Base-by-base conservation (phyloP, 2,888 invertebrate species). In the Cephus nigrinus region DNA sequence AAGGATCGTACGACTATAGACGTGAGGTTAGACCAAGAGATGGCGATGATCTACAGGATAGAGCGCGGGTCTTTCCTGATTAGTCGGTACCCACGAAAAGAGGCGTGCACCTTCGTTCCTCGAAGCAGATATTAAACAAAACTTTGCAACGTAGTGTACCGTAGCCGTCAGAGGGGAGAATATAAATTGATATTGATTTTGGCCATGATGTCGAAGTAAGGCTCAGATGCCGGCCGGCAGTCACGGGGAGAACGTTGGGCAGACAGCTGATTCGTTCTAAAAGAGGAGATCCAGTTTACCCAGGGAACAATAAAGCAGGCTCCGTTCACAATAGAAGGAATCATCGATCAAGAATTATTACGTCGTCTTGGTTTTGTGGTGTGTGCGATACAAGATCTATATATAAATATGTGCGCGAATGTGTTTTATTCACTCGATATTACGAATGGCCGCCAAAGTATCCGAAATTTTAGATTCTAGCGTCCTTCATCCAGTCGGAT, bases 131-230 rank as follows among this genome's bases (percentile, higher is more conserved):
- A 30, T 30, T n/a, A 74, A 69, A 74, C 75, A 73, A 74, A 31
- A 78, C 31, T 55, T 69, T 69, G 68, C 73, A 75, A 80, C 80
- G 80, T 83, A 81, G 84, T 84, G 82, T 75, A 81, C 23, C 15
- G 31, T 9, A 15, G 12, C 33, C 71, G 11, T 71, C 12, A 31
- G 31, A 11, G 4, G 69, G 75, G 75, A 72, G 32, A 72, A 78
- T 75, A 82, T 84, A 83, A 85, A 87, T 87, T 88, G 86, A 86
- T 88, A 88, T 88, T 88, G 88, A 88, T 88, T 86, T 80, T 82
- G 30, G 72, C 73, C 5, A 55, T 78, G n/a, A 78, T 80, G 82
- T 76, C 80, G 79, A 82, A 79, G 79, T 71, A 73, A 74, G 75
- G 74, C 75, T 76, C 36, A 76, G 36, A 82, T 79, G 78, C 82